Percentiles rank a stretch among this genome's conserved stretches.
Conservation (phyloP, 1,140 invertebrate species). For the Cydia amplana region DNA sequence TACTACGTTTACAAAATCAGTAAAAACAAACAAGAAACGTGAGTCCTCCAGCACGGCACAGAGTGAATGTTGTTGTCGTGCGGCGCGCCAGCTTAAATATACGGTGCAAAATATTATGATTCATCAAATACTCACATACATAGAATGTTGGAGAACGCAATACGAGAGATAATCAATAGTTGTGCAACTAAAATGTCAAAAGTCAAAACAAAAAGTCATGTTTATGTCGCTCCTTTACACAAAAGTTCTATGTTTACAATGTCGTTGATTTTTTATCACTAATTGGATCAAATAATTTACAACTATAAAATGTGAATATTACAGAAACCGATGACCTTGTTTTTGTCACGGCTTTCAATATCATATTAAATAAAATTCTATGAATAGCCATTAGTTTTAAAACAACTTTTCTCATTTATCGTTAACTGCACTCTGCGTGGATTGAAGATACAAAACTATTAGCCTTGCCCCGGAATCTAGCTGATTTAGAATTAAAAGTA, state of each 20-base stretch:
- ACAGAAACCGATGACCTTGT: no score
- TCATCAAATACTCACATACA: slow-evolving; percentile 47
- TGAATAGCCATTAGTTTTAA: no score
- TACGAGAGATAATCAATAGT: slow-evolving; percentile 42
- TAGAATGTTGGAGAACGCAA: slow-evolving; percentile 57
- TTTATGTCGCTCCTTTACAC: slow-evolving; percentile 26
- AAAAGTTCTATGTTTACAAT: not conserved
- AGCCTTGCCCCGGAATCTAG: not conserved
- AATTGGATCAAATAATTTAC: no score
- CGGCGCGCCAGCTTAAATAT: slow-evolving; percentile 37
- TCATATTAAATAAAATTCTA: no score
- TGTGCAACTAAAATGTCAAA: slow-evolving; percentile 49
- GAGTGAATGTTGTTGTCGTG: slow-evolving; percentile 34
- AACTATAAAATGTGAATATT: no score
- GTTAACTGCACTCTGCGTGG: not conserved
- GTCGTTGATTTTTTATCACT: not conserved
- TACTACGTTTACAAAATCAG: not conserved
- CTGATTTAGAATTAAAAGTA: slow-evolving; percentile 7
- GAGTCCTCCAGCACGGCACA: not conserved
- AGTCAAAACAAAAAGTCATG: slow-evolving; percentile 47
- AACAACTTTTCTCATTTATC: not conserved
- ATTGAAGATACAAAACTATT: not conserved
- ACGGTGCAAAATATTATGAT: slow-evolving; percentile 43
- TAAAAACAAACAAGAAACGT: slow-evolving; percentile 1
- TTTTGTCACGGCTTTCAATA: no score